Conservation (phyloP, 2,113 vertebrate genomes). For the Paralichthys olivaceus region DNA sequence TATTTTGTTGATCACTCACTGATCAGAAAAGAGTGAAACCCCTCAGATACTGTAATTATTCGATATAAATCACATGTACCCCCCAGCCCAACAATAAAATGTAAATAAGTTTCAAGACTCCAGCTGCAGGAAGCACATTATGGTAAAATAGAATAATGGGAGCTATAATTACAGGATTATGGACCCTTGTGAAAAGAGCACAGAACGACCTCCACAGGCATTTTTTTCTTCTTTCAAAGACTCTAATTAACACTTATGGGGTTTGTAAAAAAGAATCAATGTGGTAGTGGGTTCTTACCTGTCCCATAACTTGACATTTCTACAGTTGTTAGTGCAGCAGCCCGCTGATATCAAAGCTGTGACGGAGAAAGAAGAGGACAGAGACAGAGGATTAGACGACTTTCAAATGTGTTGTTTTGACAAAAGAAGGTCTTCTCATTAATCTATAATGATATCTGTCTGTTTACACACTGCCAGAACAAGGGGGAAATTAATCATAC, state of each 20-base stretch:
- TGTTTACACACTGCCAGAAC: conserved; percentile 40
- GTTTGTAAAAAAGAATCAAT: conserved; percentile 10
- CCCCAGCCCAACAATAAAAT: conserved; percentile 3
- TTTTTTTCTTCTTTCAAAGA: conserved; percentile 35
- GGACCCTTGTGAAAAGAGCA: conserved; percentile 41
- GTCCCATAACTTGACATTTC: conserved; percentile 86
- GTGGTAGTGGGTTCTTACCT: conserved; percentile 66
- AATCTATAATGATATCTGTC: conserved; percentile 40
- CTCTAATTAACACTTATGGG: conserved; percentile 46
- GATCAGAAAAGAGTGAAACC: conserved; percentile 6
- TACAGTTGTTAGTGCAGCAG: conserved; percentile 85
- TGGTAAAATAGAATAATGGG: conserved; percentile 41
- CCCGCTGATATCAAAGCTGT: conserved; percentile 84
- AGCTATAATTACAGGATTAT: conserved; percentile 66
- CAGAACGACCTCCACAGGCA: conserved; percentile 50
- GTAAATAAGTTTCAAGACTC: conserved; percentile 22
- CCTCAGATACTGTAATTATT: neutral
- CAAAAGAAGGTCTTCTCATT: conserved; percentile 38
- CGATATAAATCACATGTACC: conserved; percentile 22
- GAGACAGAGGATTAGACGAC: conserved; percentile 26
- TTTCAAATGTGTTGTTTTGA: conserved; percentile 54
- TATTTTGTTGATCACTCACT: conserved; percentile 8
- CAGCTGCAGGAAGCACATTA: conserved; percentile 16
- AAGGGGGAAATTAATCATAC: conserved; percentile 41
- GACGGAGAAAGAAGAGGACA: conserved; percentile 15